Conservation (phyloP, 2,797 vertebrate species). For the Knipowitschia caucasica region DNA sequence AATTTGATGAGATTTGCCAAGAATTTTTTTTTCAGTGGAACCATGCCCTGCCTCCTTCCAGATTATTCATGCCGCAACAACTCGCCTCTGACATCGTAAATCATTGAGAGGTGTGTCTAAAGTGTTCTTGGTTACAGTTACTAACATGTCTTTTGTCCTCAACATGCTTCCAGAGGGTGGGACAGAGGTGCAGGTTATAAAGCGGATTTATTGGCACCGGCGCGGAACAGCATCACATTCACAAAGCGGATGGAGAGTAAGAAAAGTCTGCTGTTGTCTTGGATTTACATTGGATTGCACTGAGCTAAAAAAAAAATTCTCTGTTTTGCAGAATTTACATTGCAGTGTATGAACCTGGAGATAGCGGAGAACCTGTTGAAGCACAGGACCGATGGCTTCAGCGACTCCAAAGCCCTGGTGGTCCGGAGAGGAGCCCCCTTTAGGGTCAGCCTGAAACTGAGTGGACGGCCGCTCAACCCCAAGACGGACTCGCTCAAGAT, state of each 20-base stretch:
- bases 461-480: slow-evolving; percentile 51
- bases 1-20: neutral
- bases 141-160: slow-evolving; percentile 15
- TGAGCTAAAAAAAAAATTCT: neutral
- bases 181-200: slow-evolving; percentile 37
- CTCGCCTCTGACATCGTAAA: neutral
- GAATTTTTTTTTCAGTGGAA: neutral
- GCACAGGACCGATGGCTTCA: slow-evolving; percentile 68
- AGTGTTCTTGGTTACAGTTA: slow-evolving; percentile 2
- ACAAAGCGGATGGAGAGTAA: slow-evolving; percentile 66
- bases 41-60: slow-evolving; percentile 3
- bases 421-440: slow-evolving; percentile 72
- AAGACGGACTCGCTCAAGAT: slow-evolving; percentile 52
- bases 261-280: slow-evolving; percentile 8
- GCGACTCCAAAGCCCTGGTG: slow-evolving; percentile 54
- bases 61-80: slow-evolving; percentile 16
- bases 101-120: neutral
- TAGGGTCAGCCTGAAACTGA: slow-evolving; percentile 53
- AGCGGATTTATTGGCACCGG: slow-evolving; percentile 1
- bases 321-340: slow-evolving; percentile 44
- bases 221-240: neutral
- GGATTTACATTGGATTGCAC: neutral
- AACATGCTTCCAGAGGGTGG: slow-evolving; percentile 27
- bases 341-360: slow-evolving; percentile 60
- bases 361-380: slow-evolving; percentile 48